These are phyloP conservation scores for Sesia bembeciformis DNA, from an alignment of 2,888 invertebrate genomes.

Conservation along the genomic window DNA sequence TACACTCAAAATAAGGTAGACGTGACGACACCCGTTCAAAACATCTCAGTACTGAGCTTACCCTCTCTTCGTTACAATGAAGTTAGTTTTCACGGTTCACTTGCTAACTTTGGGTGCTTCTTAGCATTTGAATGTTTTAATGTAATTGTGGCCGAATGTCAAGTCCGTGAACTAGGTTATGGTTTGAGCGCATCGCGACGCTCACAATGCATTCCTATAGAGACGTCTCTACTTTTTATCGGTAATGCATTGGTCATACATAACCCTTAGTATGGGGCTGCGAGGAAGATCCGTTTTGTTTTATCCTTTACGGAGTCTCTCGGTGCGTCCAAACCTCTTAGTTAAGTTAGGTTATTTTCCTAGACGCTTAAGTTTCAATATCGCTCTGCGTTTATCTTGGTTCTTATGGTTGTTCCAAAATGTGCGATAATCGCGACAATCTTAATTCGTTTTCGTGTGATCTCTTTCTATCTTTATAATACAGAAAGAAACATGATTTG, in stretches of 20 bases:
- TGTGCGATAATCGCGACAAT: too few relatives aligned
- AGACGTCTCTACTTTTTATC: slow-evolving; percentile 28
- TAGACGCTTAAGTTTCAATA: neutral
- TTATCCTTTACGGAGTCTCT: slow-evolving; percentile 16
- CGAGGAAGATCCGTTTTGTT: too few relatives aligned
- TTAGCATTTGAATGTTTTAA: slow-evolving; percentile 41
- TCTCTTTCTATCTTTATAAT: too few relatives aligned
- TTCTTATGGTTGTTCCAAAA: too few relatives aligned
- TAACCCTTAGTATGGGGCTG: slow-evolving; percentile 3
- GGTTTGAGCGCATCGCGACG: slow-evolving; percentile 37
- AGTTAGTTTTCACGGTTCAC: neutral
- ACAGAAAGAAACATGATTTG: too few relatives aligned
- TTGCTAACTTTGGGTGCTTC: slow-evolving; percentile 35
- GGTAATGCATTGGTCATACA: slow-evolving; percentile 16
- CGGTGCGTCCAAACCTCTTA: slow-evolving; percentile 39
- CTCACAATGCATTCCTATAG: slow-evolving; percentile 22
- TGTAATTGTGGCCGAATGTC: slow-evolving; percentile 53
- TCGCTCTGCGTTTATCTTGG: neutral
- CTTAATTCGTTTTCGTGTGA: too few relatives aligned
- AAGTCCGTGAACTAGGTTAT: slow-evolving; percentile 45
- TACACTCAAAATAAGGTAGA: too few relatives aligned
- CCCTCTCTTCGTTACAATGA: too few relatives aligned
- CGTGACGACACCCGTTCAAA: too few relatives aligned
- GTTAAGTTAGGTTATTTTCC: slow-evolving; percentile 44
- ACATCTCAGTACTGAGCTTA: too few relatives aligned